A percentile compares a stretch with the other conserved stretches of the same genome.
phyloP scores from a whole-genome alignment of 2,888 invertebrate species.

The Tachina grossa region DNA sequence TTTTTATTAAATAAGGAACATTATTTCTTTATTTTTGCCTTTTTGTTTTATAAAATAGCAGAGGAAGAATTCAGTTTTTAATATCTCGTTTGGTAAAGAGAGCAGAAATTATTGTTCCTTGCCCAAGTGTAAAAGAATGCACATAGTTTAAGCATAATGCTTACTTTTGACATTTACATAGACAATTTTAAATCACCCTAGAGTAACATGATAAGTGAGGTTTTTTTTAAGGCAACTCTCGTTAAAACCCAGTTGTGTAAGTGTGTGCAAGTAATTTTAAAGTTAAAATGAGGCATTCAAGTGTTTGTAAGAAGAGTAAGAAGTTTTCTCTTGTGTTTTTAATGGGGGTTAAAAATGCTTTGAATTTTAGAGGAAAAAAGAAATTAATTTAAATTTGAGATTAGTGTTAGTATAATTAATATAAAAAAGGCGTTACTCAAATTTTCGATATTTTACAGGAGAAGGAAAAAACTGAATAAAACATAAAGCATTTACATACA shows the following conservation, averaged over 20 bases:
- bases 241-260: constrained; percentile 41
- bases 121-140: not conserved
- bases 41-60: not conserved
- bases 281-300: constrained; percentile 8
- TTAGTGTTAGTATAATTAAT: too few relatives aligned
- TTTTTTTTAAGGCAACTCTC: not conserved
- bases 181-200: constrained; percentile 3
- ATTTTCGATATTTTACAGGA: too few relatives aligned
- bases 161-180: not conserved
- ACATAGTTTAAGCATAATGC: not conserved
- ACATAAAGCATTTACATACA: too few relatives aligned
- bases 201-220: not conserved
- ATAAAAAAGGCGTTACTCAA: too few relatives aligned
- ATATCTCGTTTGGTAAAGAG: constrained; percentile 14
- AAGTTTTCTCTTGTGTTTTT: not conserved
- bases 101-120: not conserved
- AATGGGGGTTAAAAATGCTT: too few relatives aligned
- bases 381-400: too few relatives aligned
- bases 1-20: not conserved
- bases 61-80: not conserved
- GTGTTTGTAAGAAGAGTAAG: constrained; percentile 5
- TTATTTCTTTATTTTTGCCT: not conserved
- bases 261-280: constrained; percentile 32
- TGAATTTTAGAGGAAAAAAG: too few relatives aligned
- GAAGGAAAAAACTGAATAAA: too few relatives aligned